A percentile compares a stretch with the other conserved stretches of the same genome.
Evolutionary conservation across 2,888 invertebrate genomes (phyloP).

Genomic region (Eulithis testata): DNA sequence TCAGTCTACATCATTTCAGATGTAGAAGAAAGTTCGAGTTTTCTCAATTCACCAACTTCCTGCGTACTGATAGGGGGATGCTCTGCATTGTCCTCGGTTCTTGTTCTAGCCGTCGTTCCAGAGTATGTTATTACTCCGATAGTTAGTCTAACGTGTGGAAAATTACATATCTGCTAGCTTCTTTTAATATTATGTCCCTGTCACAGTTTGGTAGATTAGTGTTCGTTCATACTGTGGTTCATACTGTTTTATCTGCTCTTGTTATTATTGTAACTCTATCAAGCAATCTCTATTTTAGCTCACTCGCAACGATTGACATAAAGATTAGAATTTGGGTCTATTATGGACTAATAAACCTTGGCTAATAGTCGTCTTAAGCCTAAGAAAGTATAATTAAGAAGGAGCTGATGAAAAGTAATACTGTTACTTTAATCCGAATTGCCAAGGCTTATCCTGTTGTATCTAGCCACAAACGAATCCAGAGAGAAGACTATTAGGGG

Average conservation of each 20-base stretch:
- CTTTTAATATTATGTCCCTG: no score
- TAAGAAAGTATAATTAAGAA: constrained; percentile 40
- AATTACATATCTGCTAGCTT: no score
- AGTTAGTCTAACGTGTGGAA: no score
- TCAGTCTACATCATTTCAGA: no score
- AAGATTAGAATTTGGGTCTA: constrained; percentile 62
- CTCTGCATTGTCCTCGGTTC: no score
- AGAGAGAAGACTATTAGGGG: no score
- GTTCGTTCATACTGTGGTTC: not conserved
- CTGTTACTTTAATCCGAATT: constrained; percentile 25
- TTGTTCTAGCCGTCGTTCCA: no score
- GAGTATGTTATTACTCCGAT: no score
- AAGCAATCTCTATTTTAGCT: constrained; percentile 61
- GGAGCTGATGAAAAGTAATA: constrained; percentile 36
- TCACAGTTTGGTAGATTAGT: no score
- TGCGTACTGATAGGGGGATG: no score
- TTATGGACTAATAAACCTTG: constrained; percentile 51
- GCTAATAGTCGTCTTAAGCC: constrained; percentile 36
- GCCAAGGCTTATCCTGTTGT: not conserved
- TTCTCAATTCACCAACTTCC: no score
- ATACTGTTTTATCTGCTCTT: not conserved
- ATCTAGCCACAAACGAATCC: not conserved
- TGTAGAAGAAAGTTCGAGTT: no score
- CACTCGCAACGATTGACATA: constrained; percentile 62
- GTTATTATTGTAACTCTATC: constrained; percentile 6